phyloP scores from a whole-genome alignment of 2,797 vertebrate genomes.

The Melanotaenia trifasciata region DNA sequence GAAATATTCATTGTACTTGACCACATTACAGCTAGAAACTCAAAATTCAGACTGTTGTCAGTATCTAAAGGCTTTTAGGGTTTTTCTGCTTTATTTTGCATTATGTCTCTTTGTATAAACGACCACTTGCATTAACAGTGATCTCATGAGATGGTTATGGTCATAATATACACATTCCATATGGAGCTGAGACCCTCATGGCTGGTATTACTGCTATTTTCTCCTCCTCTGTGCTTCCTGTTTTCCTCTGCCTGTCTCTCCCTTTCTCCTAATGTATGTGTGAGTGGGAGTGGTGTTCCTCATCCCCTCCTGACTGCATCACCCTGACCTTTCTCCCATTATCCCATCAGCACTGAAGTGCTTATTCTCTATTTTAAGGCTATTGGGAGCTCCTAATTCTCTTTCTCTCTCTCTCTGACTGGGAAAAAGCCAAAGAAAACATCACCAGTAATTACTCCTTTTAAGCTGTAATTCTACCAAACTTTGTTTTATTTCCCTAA shows the following conservation, averaged over 20 bases:
- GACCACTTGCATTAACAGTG: neutral
- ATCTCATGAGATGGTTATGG: constrained; percentile 36
- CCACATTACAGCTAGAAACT: constrained; percentile 4
- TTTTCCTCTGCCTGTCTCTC: neutral
- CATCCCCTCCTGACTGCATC: neutral
- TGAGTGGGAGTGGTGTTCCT: neutral
- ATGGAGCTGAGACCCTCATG: constrained; percentile 26
- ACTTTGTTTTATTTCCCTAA: neutral
- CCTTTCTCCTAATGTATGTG: neutral
- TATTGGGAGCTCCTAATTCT: neutral
- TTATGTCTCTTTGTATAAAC: neutral
- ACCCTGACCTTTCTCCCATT: neutral
- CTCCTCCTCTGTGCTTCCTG: neutral
- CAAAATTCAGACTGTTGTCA: neutral
- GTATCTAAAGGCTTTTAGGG: constrained; percentile 1
- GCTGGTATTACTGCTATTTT: constrained; percentile 37
- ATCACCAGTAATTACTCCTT: neutral
- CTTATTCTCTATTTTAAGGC: neutral
- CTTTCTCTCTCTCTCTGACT: neutral
- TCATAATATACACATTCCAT: constrained; percentile 42
- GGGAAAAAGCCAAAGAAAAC: neutral
- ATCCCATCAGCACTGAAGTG: neutral
- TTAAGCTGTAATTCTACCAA: neutral
- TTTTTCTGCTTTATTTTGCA: constrained; percentile 3
- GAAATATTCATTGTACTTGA: constrained; percentile 15